Evolutionary conservation across 2,797 vertebrate genomes (phyloP).

Genomic region (Lutjanus argentimaculatus): DNA sequence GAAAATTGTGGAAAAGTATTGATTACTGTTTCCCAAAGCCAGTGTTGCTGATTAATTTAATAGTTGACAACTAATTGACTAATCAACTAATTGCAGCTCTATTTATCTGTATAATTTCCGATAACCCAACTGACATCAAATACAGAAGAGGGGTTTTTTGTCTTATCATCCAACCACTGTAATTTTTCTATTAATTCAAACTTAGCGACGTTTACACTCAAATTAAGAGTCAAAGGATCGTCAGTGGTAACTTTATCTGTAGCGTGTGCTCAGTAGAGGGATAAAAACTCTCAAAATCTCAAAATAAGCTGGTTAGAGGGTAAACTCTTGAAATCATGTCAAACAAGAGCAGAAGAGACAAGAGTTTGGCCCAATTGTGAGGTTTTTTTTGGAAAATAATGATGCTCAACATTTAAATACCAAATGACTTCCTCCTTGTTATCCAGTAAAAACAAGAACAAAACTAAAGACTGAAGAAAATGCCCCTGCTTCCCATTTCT

Average conservation of each 20-base stretch:
- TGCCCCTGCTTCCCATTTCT: background rate
- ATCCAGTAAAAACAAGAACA: background rate
- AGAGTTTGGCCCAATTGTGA: background rate
- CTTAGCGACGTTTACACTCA: background rate
- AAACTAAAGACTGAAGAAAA: background rate
- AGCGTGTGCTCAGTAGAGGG: background rate
- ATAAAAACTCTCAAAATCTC: constrained; percentile 7
- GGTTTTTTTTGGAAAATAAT: background rate
- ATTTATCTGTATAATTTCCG: background rate
- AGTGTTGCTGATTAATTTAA: too few relatives aligned
- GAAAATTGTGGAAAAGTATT: too few relatives aligned
- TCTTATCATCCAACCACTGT: background rate
- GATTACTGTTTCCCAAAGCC: too few relatives aligned
- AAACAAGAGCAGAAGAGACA: background rate
- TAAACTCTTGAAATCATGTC: constrained; percentile 6
- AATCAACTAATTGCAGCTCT: too few relatives aligned
- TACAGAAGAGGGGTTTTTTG: background rate
- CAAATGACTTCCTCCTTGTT: constrained; percentile 22
- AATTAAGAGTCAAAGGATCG: background rate
- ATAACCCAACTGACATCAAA: background rate
- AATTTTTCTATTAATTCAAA: constrained; percentile 1
- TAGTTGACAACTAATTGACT: too few relatives aligned
- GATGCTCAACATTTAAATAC: constrained; percentile 29
- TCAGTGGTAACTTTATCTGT: background rate
- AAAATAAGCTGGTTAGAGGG: constrained; percentile 21